These are phyloP conservation scores for Pelecanoides urinatrix DNA, from an alignment of 2,113 vertebrate genomes.

Conservation along the genomic window DNA sequence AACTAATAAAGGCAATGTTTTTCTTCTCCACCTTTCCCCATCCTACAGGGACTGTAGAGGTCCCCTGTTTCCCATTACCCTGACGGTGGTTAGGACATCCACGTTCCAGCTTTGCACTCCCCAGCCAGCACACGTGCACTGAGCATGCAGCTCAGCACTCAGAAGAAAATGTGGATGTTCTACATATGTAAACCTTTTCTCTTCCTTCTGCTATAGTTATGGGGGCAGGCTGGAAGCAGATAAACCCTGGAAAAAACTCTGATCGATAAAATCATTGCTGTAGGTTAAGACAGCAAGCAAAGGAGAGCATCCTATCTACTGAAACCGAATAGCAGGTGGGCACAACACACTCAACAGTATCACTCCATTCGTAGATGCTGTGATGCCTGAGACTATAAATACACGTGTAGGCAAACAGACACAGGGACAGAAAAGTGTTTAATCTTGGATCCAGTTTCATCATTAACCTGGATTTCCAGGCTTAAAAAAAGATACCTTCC, in stretches of 20 bases:
- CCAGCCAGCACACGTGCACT: background rate
- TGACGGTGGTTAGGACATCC: background rate
- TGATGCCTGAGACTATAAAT: conserved; percentile 10
- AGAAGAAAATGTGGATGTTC: background rate
- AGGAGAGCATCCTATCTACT: background rate
- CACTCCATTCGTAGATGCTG: background rate
- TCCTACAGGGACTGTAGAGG: background rate
- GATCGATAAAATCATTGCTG: background rate
- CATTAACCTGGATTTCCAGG: conserved; percentile 44
- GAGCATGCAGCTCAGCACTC: background rate
- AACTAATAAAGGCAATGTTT: conserved; percentile 31
- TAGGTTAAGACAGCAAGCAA: background rate
- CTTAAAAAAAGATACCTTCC: conserved; percentile 19
- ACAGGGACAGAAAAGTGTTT: background rate
- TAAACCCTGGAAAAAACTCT: background rate
- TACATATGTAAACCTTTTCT: background rate
- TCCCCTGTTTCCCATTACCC: background rate
- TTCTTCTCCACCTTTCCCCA: background rate
- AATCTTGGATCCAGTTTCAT: conserved; percentile 40
- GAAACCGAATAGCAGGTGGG: background rate
- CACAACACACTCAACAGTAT: background rate
- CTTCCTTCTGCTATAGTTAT: background rate
- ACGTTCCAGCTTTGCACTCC: background rate
- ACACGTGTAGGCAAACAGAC: background rate
- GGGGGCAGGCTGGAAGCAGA: background rate